Conservation (phyloP, 30 jellyfish, hydroid and myxozoan genomes). For the Sanderia malayensis region DNA sequence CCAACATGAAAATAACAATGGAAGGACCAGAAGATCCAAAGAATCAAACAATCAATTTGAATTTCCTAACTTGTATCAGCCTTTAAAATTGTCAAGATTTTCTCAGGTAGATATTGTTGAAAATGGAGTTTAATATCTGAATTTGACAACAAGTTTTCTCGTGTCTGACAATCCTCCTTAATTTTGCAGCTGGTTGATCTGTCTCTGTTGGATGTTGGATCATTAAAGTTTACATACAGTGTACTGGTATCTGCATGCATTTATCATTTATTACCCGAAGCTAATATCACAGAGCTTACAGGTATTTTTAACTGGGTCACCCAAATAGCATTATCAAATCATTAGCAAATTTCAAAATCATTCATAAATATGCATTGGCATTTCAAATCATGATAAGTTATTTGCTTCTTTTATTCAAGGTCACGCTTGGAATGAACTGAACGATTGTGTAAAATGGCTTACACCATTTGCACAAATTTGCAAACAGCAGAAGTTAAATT, state of each 20-base stretch:
- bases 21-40: constrained; percentile 26
- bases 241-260: constrained; percentile 87
- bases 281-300: constrained; percentile 58
- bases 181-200: constrained; percentile 72
- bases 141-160: too few species aligned
- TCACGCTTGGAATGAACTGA: constrained; percentile 65
- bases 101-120: constrained; percentile 84
- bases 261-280: constrained; percentile 66
- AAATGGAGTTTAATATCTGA: too few species aligned
- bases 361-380: too few species aligned
- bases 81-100: constrained; percentile 45
- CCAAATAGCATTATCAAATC: too few species aligned
- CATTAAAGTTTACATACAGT: constrained; percentile 80
- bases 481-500: constrained; percentile 40
- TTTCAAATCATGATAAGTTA: too few species aligned
- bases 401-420: too few species aligned
- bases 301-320: too few species aligned
- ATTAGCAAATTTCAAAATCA: too few species aligned
- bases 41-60: constrained; percentile 49
- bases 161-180: too few species aligned
- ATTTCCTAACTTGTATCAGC: constrained; percentile 65
- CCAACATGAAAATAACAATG: constrained; percentile 13
- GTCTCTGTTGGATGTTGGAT: constrained; percentile 67
- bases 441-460: constrained; percentile 89
- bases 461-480: constrained; percentile 77